A percentile compares a stretch with the other conserved stretches of the same genome.
phyloP scores from a whole-genome alignment of 2,113 vertebrate species.

The Syngnathus scovelli region DNA sequence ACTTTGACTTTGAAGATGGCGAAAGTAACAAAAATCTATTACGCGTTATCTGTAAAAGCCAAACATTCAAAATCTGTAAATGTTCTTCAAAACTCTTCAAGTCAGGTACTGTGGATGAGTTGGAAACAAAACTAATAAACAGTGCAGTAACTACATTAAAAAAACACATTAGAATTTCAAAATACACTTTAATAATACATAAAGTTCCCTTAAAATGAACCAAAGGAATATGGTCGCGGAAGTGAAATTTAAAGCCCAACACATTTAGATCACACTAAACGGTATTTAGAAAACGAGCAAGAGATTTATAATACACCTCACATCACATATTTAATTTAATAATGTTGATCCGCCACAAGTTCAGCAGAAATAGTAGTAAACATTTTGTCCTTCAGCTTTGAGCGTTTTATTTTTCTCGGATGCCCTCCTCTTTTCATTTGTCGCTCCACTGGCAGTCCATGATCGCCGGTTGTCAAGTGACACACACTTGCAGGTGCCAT shows the following conservation, averaged over 20 bases:
- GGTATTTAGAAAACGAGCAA: background rate
- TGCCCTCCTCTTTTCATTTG: constrained; percentile 33
- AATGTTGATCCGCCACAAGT: constrained; percentile 19
- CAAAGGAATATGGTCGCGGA: constrained; percentile 9
- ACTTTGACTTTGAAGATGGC: too few relatives aligned
- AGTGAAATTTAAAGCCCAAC: constrained; percentile 26
- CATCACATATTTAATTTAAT: constrained; percentile 1
- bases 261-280: constrained; percentile 39
- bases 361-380: background rate
- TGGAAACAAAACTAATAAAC: background rate
- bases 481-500: constrained; percentile 11
- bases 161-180: constrained; percentile 26
- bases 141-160: background rate
- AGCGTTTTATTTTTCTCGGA: constrained; percentile 3
- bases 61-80: too few relatives aligned
- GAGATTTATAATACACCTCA: constrained; percentile 18
- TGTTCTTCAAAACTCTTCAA: too few relatives aligned
- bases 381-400: background rate
- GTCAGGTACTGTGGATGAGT: too few relatives aligned
- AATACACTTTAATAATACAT: constrained; percentile 62
- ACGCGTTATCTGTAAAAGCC: too few relatives aligned
- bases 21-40: too few relatives aligned
- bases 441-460: background rate
- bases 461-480: constrained; percentile 23
- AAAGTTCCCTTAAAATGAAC: constrained; percentile 31